Evolutionary conservation across 1,140 invertebrate genomes (phyloP).

Genomic region (Drosophila bocqueti): DNA sequence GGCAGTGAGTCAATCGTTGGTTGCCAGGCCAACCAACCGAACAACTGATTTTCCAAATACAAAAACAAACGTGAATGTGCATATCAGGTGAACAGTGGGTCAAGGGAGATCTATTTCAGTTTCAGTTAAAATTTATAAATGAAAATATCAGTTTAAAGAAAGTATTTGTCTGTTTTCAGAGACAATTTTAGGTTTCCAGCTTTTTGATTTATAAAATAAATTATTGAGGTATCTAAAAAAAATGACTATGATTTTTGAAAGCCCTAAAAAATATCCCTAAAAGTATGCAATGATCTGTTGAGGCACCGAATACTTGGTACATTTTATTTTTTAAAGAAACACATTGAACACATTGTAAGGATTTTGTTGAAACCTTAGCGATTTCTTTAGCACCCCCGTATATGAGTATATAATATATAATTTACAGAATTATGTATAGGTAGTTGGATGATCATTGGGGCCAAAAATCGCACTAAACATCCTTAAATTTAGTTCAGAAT

Average conservation of each 20-base stretch:
- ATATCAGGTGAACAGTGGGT: conserved; percentile 5
- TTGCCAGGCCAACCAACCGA: conserved; percentile 51
- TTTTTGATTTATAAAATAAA: too few relatives aligned
- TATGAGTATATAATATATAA: too few relatives aligned
- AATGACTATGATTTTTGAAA: too few relatives aligned
- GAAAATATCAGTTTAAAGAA: too few relatives aligned
- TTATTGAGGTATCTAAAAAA: too few relatives aligned
- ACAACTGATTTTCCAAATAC: conserved; percentile 45
- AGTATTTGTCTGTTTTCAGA: neutral
- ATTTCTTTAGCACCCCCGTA: neutral
- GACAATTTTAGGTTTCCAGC: too few relatives aligned
- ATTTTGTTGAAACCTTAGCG: neutral
- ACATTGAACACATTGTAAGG: too few relatives aligned
- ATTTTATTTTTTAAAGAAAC: too few relatives aligned
- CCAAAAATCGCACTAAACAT: neutral
- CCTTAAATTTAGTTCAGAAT: neutral
- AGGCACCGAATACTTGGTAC: neutral
- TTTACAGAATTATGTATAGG: neutral
- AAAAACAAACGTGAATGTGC: conserved; percentile 30
- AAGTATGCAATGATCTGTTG: neutral
- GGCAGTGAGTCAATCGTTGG: conserved; percentile 51
- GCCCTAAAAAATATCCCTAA: neutral
- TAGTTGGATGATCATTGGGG: neutral
- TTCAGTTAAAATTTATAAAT: neutral
- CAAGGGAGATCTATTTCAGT: neutral